Conservation (phyloP, 30 jellyfish, hydroid and myxozoan species). For the Turritopsis dohrnii region DNA sequence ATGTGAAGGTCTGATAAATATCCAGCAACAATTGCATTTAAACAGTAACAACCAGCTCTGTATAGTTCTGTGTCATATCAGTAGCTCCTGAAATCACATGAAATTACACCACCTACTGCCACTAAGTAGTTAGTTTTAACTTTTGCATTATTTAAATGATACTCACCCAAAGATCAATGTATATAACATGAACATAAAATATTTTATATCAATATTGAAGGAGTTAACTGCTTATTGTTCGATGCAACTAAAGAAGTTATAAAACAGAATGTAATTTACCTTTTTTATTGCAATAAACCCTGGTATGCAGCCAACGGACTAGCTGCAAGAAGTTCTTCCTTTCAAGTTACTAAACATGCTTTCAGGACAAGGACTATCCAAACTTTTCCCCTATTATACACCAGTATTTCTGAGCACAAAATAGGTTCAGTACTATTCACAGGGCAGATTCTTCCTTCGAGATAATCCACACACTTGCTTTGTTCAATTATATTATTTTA, state of each 20-base stretch:
- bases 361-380: constrained; percentile 76
- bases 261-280: constrained; percentile 35
- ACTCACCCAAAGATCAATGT: too few relatives aligned
- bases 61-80: constrained; percentile 63
- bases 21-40: constrained; percentile 54
- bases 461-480: constrained; percentile 63
- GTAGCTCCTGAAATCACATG: constrained; percentile 49
- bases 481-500: constrained; percentile 77
- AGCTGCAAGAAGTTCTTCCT: constrained; percentile 43
- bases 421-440: constrained; percentile 59
- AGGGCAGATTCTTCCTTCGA: constrained; percentile 86
- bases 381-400: constrained; percentile 64
- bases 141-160: too few relatives aligned
- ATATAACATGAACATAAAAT: too few relatives aligned
- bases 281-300: constrained; percentile 69
- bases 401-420: constrained; percentile 86
- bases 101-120: too few relatives aligned
- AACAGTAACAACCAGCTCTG: constrained; percentile 87
- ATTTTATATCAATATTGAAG: too few relatives aligned
- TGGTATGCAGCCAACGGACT: constrained; percentile 73
- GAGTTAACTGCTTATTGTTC: too few relatives aligned
- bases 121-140: too few relatives aligned
- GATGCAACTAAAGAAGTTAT: too few relatives aligned
- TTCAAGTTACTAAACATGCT: constrained; percentile 71
- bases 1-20: constrained; percentile 59